Evolutionary conservation across 2,888 invertebrate species (phyloP), one percentile per base, ranked within the genome.

Genomic region (Drosophila buzzatii): DNA sequence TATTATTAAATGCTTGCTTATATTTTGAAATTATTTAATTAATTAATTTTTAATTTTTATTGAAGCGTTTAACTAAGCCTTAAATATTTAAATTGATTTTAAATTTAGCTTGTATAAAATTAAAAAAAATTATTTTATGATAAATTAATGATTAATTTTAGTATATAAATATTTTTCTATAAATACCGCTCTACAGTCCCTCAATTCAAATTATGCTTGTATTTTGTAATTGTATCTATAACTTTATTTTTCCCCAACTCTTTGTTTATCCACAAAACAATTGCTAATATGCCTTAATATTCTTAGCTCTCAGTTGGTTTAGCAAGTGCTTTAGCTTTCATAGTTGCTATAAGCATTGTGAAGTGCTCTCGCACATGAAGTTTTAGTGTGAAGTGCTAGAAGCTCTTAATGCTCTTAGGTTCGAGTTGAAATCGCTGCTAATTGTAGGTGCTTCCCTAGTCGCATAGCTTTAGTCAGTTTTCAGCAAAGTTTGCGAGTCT

Each of bases 391-490:
- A 49, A 31, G 49, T 49, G 52, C 20, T 9, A 42, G 16, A 37
- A 37, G 41, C 18, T 42, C 18, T 33, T 16, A 20, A 44, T 33
- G 10, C 33, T 35, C 57, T 57, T 16, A 12, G 8, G 35, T n/a
- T 23, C n/a, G n/a, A 23, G 35, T 2, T 35, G 16, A n/a, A 45
- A 14, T 45, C 62, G 45, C n/a, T 6, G 39, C 10, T 47, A 39
- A 57, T 55, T 49, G 55, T 18, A 49, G 60, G 18, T 20, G 37
- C 31, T 18, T 5, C 5, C 4, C 3, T 18, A 35, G 53, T 60
- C 49, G 55, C 42, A 20, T 42, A 31, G 2, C 18, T 6, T 4
- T 20, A 35, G 31, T 23, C 31, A 6, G 12, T 42, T 12, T n/a
- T 9, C 23, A 18, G 23, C 2, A 0, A n/a, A 52, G 47, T 58